These are phyloP conservation scores for Stichodactyla mertensii DNA, from an alignment of 64 coral and sea anemone species.

Conservation along the genomic window DNA sequence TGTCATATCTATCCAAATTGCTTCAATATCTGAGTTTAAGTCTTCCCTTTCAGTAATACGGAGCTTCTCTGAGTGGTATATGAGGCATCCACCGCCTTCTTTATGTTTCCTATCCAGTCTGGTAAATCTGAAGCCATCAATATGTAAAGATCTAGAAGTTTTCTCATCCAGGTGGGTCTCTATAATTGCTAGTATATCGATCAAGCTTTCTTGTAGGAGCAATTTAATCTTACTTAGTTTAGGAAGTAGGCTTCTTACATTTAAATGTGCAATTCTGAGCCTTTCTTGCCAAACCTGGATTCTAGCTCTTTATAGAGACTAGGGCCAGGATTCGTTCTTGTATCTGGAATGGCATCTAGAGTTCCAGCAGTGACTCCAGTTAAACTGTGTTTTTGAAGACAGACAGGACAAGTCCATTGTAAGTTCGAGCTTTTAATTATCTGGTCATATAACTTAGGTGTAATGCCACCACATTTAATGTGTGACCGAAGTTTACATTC, in stretches of 20 bases:
- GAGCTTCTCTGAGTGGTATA: too few species aligned
- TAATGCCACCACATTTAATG: conserved; percentile 16
- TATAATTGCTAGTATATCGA: conserved; percentile 39
- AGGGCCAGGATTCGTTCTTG: neutral
- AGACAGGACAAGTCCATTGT: conserved; percentile 2
- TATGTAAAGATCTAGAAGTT: neutral
- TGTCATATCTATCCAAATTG: too few species aligned
- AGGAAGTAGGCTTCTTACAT: conserved; percentile 31
- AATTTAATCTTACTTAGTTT: conserved; percentile 44
- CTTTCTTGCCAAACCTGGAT: conserved; percentile 17
- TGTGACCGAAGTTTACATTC: neutral
- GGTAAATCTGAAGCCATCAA: conserved; percentile 13
- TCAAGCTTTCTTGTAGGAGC: conserved; percentile 24
- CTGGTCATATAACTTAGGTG: conserved; percentile 7
- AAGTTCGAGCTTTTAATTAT: conserved; percentile 4
- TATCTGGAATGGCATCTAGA: too few species aligned
- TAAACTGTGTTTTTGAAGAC: neutral
- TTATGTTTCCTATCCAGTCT: conserved; percentile 42
- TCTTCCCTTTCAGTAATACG: too few species aligned
- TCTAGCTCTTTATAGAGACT: conserved; percentile 27
- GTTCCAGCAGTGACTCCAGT: neutral
- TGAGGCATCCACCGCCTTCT: conserved; percentile 42
- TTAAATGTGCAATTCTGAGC: conserved; percentile 33
- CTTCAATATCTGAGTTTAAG: too few species aligned
- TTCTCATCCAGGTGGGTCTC: conserved; percentile 51